Evolutionary conservation across 2,113 vertebrate species (phyloP), one percentile per base, ranked within the genome.

Genomic region (Podiceps cristatus): DNA sequence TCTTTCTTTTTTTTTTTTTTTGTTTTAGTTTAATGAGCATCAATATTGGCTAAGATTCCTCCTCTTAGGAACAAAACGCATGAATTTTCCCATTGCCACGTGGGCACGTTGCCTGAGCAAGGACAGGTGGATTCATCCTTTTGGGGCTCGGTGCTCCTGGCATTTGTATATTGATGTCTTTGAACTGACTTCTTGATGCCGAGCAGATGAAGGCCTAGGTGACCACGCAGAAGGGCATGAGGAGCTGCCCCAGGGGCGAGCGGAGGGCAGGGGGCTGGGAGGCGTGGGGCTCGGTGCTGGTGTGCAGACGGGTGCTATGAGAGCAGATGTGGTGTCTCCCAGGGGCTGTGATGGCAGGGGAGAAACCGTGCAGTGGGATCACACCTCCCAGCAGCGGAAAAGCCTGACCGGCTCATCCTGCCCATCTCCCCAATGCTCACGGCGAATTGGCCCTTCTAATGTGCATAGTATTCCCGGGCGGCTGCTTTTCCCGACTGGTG

Each of bases 171-270:
- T 29, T 0, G 1, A 31, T 50, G 60, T 37, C 37, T 86, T 71
- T 80, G 68, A 77, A 45, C 23, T 52, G 85, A 22, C 7, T 73
- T 18, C 40, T 81, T 45, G 33, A 11, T 45, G 55, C n/a, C 0
- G 8, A 81, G 7, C 10, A 42, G 64, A 37, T 66, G 80, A 67
- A 69, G 86, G 28, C 42, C 49, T 56, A 42, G n/a, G 49, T 87
- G 50, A 85, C 63, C 42, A 12, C 1, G 13, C 33, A 47, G 78
- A 25, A 60, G 53, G 29, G 45, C 29, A 8, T 60, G 53, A 80
- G n/a, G 68, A 63, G 5, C 68, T 68, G 59, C 52, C 42, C 42
- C 0, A 2, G 8, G 62, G 63, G 50, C 0, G 0, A 55, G 22
- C 0, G 0, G 66, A 45, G 45, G 53, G 58, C 58, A 66, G 50